Conservation (phyloP, 2,113 vertebrate species). For the Myrmecophaga tridactyla region DNA sequence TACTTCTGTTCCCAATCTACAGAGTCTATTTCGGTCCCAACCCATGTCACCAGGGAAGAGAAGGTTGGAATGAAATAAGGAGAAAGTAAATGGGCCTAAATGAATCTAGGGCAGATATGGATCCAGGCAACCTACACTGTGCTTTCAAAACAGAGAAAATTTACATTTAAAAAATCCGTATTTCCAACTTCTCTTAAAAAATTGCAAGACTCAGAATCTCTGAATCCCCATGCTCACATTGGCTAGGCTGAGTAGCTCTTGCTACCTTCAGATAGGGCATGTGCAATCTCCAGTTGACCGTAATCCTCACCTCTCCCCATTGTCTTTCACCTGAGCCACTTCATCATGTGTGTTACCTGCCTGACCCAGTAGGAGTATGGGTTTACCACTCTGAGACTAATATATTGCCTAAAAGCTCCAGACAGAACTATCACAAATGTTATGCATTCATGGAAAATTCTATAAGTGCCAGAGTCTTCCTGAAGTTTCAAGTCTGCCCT, state of each 20-base stretch:
- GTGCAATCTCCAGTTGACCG: not conserved
- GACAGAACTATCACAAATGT: not conserved
- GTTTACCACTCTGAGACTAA: not conserved
- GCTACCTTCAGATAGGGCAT: not conserved
- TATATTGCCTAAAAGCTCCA: not conserved
- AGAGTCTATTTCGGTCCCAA: not conserved
- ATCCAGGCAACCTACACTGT: not conserved
- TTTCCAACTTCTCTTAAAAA: not conserved
- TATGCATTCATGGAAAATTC: not conserved
- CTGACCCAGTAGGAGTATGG: not conserved
- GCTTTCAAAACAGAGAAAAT: constrained; percentile 26
- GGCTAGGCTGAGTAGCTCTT: not conserved
- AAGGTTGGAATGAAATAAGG: not conserved
- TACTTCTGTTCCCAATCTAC: not conserved
- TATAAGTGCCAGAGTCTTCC: not conserved
- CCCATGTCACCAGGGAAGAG: not conserved
- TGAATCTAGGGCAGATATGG: not conserved
- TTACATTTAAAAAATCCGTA: not conserved
- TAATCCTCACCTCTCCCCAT: not conserved
- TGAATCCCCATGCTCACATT: not conserved
- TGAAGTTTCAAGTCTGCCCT: not conserved
- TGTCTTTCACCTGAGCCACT: not conserved
- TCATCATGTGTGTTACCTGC: not conserved
- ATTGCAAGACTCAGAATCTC: not conserved
- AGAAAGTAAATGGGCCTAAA: not conserved